Evolutionary conservation across 2,113 vertebrate species (phyloP).

Genomic region (Dipodomys spectabilis): DNA sequence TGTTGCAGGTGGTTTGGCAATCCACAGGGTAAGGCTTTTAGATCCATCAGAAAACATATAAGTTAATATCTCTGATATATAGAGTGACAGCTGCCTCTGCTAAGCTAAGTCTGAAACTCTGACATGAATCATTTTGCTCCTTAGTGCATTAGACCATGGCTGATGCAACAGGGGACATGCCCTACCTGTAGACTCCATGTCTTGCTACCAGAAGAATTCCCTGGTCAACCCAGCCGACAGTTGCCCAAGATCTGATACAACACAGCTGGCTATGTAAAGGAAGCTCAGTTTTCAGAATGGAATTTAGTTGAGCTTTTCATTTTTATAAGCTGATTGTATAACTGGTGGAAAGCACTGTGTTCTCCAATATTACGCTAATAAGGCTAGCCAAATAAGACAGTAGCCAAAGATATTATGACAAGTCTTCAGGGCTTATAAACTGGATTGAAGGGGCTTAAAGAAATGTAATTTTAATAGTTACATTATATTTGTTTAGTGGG

Average conservation of each 20-base stretch:
- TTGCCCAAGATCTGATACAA: conserved; percentile 70
- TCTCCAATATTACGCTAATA: not conserved
- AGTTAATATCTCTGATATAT: not conserved
- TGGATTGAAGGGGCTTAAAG: conserved; percentile 31
- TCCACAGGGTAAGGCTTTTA: not conserved
- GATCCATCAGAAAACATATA: not conserved
- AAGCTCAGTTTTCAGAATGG: conserved; percentile 46
- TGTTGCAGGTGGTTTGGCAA: not conserved
- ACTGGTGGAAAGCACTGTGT: conserved; percentile 20
- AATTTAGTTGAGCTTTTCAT: conserved; percentile 50
- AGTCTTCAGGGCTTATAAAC: conserved; percentile 32
- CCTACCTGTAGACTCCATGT: conserved; percentile 82
- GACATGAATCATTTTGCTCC: conserved; percentile 59
- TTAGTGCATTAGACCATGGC: conserved; percentile 82
- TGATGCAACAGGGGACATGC: conserved; percentile 81
- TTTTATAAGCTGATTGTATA: conserved; percentile 39
- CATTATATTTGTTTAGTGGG: conserved; percentile 38
- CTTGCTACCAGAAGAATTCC: conserved; percentile 79
- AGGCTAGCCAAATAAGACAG: conserved; percentile 16
- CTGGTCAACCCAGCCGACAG: conserved; percentile 61
- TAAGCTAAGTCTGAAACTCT: conserved; percentile 50
- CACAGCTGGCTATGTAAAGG: conserved; percentile 4
- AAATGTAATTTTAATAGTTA: conserved; percentile 46
- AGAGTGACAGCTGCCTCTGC: not conserved
- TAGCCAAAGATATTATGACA: conserved; percentile 46